Percentiles rank a stretch among this genome's conserved stretches.
Conservation (phyloP, 2,888 invertebrate genomes). For the Lithophane ornitopus region DNA sequence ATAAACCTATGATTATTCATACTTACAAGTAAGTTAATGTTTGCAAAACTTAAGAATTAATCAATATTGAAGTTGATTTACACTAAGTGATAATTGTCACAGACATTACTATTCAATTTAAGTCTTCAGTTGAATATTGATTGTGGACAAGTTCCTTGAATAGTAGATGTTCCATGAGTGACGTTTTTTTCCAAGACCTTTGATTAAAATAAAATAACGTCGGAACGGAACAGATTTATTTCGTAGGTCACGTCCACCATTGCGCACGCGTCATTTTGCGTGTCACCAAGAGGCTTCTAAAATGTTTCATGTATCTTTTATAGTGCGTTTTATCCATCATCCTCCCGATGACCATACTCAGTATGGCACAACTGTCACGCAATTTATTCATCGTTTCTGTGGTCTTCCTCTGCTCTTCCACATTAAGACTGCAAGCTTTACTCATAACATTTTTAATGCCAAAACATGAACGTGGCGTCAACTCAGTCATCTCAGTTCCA, state of each 20-base stretch:
- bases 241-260: constrained; percentile 25
- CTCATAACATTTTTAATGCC: too few species aligned
- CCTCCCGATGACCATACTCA: neutral
- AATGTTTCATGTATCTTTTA: neutral
- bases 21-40: constrained; percentile 13
- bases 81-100: constrained; percentile 32
- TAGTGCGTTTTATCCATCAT: neutral
- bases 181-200: neutral
- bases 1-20: constrained; percentile 18
- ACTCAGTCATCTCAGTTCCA: neutral
- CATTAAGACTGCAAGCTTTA: neutral
- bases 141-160: constrained; percentile 8
- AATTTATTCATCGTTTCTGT: neutral
- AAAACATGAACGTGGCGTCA: neutral
- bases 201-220: neutral
- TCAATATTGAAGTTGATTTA: constrained; percentile 47
- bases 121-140: constrained; percentile 49
- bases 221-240: neutral
- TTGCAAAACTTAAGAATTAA: constrained; percentile 21
- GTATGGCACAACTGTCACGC: too few species aligned
- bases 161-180: neutral
- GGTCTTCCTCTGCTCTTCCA: neutral
- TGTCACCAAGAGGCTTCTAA: neutral
- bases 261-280: neutral
- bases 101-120: constrained; percentile 30